Percentiles rank a stretch among this genome's conserved stretches.
phyloP scores from a whole-genome alignment of 2,113 vertebrate genomes.

The Hippolais icterina region DNA sequence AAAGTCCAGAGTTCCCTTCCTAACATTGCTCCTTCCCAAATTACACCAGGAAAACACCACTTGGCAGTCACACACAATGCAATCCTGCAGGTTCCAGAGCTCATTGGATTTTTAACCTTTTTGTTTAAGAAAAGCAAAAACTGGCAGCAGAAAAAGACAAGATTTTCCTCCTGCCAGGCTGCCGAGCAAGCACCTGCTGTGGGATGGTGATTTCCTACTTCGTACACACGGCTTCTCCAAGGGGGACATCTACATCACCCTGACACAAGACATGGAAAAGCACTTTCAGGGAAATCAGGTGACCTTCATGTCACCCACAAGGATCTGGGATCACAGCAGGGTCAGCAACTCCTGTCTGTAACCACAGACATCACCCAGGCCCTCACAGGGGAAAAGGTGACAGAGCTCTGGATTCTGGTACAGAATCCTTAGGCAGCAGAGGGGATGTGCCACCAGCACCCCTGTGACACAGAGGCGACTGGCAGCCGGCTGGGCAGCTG shows the following conservation, averaged over 20 bases:
- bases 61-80: neutral
- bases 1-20: neutral
- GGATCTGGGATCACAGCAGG: neutral
- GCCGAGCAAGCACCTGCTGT: fast-evolving
- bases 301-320: fast-evolving
- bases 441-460: neutral
- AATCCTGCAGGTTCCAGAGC: neutral
- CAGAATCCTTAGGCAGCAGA: neutral
- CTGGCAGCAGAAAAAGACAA: neutral
- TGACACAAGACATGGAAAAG: neutral
- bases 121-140: neutral
- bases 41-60: neutral
- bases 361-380: fast-evolving
- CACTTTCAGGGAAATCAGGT: neutral
- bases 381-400: neutral
- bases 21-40: neutral
- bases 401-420: fast-evolving
- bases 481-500: fast-evolving
- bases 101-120: neutral
- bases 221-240: fast-evolving
- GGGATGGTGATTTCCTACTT: neutral
- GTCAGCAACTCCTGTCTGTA: neutral
- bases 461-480: fast-evolving
- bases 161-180: neutral
- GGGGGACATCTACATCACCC: neutral